phyloP scores from a whole-genome alignment of 2,797 vertebrate species.

The Sebastes nivosus region DNA sequence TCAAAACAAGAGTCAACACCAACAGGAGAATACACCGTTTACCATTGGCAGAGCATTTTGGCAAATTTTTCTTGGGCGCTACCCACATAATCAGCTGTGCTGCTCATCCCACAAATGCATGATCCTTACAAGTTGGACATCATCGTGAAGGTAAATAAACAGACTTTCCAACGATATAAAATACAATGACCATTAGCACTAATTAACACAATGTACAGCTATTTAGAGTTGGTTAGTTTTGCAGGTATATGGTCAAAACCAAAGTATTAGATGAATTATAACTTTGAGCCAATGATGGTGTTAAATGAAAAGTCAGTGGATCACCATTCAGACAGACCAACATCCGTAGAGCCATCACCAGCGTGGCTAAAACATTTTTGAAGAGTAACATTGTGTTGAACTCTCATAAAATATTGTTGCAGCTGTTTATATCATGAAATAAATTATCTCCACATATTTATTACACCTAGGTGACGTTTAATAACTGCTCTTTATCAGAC shows the following conservation, averaged over 20 bases:
- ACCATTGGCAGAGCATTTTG: no score
- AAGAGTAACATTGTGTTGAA: background rate
- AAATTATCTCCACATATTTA: no score
- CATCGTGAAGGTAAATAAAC: no score
- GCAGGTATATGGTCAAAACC: background rate
- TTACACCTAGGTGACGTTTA: background rate
- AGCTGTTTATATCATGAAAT: background rate
- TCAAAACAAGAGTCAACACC: no score
- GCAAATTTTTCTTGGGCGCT: rapidly evolving
- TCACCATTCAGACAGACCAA: background rate
- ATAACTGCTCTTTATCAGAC: background rate
- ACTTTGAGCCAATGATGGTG: background rate
- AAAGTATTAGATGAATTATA: background rate
- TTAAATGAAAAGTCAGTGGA: background rate
- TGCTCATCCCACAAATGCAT: no score
- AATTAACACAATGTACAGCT: background rate
- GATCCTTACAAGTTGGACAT: no score
- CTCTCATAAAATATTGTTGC: background rate
- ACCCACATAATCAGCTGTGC: no score
- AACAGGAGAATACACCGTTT: no score
- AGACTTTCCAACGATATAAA: no score
- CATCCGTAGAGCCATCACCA: background rate
- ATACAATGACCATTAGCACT: no score
- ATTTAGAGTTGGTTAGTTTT: background rate
- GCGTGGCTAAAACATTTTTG: background rate